These are phyloP conservation scores for Gasterosteus nipponicus DNA, from an alignment of 2,113 vertebrate species.

Conservation along the genomic window DNA sequence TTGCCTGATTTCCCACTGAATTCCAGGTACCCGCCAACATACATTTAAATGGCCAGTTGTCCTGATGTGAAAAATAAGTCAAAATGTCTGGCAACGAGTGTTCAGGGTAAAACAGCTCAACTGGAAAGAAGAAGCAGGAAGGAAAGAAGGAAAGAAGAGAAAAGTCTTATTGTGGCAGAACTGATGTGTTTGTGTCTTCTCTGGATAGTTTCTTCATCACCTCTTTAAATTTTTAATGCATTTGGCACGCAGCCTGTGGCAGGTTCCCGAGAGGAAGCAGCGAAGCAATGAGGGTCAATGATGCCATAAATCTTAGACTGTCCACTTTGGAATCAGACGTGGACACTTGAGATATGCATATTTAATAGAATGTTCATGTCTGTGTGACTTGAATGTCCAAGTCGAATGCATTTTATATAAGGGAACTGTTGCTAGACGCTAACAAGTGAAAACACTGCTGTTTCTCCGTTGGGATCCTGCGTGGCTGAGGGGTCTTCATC, in stretches of 20 bases:
- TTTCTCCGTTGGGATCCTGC: constrained; percentile 21
- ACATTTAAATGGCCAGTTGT: constrained; percentile 35
- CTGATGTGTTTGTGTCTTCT: constrained; percentile 86
- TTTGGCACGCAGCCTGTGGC: constrained; percentile 88
- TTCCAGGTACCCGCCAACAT: constrained; percentile 27
- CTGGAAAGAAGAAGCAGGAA: constrained; percentile 39
- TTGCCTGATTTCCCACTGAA: constrained; percentile 52
- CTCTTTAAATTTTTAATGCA: constrained; percentile 97
- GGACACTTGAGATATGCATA: constrained; percentile 77
- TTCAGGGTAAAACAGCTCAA: constrained; percentile 44
- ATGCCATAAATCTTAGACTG: constrained; percentile 85
- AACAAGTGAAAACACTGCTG: constrained; percentile 51
- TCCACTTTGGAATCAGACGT: constrained; percentile 83
- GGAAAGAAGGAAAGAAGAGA: constrained; percentile 55
- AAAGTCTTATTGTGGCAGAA: constrained; percentile 77
- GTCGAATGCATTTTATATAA: constrained; percentile 49
- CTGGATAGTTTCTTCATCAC: constrained; percentile 97
- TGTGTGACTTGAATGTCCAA: constrained; percentile 58
- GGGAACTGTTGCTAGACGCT: constrained; percentile 48
- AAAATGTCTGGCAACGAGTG: constrained; percentile 44
- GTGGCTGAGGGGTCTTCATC: constrained; percentile 14
- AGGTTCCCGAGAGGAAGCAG: constrained; percentile 88
- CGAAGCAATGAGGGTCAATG: constrained; percentile 85
- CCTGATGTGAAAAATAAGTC: constrained; percentile 8
- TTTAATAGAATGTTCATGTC: constrained; percentile 66